phyloP scores from a whole-genome alignment of 2,797 vertebrate species.

The Distichodus sexfasciatus region DNA sequence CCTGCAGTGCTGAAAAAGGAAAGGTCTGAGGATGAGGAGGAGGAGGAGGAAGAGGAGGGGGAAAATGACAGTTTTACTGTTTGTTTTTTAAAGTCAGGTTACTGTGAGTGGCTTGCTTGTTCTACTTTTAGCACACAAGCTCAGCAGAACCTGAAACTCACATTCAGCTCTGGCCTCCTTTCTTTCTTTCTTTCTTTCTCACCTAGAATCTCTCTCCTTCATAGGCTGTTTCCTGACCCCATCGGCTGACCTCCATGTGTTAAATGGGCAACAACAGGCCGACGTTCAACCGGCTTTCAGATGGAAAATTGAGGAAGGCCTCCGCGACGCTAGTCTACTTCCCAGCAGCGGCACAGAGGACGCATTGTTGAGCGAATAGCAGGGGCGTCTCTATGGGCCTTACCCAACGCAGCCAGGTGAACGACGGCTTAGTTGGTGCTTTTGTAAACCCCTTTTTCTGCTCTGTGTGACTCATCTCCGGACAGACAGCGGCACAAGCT shows the following conservation, averaged over 20 bases:
- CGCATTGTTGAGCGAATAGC: conserved; percentile 28
- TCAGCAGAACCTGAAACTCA: background rate
- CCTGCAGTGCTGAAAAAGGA: conserved; percentile 1
- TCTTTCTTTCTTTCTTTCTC: background rate
- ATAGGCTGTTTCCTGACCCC: background rate
- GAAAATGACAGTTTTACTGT: background rate
- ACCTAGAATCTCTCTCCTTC: background rate
- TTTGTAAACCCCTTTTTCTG: conserved; percentile 68
- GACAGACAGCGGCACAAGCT: conserved; percentile 42
- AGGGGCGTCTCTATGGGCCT: conserved; percentile 9
- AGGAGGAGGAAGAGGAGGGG: too few species aligned
- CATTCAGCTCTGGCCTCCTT: background rate
- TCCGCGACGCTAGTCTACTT: background rate
- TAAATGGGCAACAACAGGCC: too few species aligned
- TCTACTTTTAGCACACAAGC: conserved; percentile 1
- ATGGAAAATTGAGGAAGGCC: background rate
- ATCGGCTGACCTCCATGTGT: background rate
- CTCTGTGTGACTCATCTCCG: conserved; percentile 64
- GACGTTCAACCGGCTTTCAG: background rate
- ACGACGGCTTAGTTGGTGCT: conserved; percentile 47
- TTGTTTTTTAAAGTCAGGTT: conserved; percentile 22
- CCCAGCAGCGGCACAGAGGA: conserved; percentile 14
- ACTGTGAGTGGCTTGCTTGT: conserved; percentile 1
- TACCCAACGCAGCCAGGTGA: conserved; percentile 65
- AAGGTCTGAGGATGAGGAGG: background rate